Evolutionary conservation across 1,140 invertebrate species (phyloP).

Genomic region (Drosophila kikkawai): DNA sequence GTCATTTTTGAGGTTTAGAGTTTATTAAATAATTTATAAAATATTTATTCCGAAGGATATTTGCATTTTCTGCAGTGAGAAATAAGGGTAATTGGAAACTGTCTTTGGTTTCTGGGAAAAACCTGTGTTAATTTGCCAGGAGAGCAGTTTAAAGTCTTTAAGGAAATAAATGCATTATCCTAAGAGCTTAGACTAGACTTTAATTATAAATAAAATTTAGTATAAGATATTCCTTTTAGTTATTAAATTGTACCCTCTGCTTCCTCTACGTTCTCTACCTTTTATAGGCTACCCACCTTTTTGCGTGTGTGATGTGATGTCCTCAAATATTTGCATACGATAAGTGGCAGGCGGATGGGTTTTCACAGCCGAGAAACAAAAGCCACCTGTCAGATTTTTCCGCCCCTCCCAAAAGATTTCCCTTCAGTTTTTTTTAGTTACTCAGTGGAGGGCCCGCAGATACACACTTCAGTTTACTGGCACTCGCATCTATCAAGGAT

Average conservation of each 20-base stretch:
- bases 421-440: constrained; percentile 24
- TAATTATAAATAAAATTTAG: neutral
- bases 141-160: neutral
- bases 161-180: neutral
- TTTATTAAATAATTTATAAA: constrained; percentile 12
- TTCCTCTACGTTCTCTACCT: neutral
- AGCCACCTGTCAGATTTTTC: constrained; percentile 29
- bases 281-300: constrained; percentile 1
- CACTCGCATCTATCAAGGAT: constrained; percentile 49
- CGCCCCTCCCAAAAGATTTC: neutral
- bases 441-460: neutral
- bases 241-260: neutral
- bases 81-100: constrained; percentile 9
- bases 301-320: constrained; percentile 47
- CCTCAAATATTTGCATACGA: constrained; percentile 65
- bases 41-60: neutral
- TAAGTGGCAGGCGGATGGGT: constrained; percentile 39
- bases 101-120: neutral
- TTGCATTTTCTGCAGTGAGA: neutral
- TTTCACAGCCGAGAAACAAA: constrained; percentile 17
- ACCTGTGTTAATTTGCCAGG: neutral
- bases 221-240: neutral
- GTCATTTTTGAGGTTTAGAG: neutral
- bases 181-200: neutral
- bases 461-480: constrained; percentile 29